These are phyloP conservation scores for Strigamia maritima DNA, from an alignment of 2,888 invertebrate species.

Conservation along the genomic window DNA sequence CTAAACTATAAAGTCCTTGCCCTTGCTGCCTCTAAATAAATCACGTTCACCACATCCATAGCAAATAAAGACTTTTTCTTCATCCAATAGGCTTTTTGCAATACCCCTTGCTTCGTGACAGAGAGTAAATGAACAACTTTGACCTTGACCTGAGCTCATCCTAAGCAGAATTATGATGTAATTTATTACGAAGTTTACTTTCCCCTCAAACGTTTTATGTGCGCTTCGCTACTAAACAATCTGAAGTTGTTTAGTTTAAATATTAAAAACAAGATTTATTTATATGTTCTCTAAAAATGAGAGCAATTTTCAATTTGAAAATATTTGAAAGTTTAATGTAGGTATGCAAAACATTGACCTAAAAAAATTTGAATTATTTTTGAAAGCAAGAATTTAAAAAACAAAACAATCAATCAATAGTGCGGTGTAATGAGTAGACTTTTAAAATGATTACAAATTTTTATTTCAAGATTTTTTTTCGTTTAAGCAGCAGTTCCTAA, in stretches of 20 bases:
- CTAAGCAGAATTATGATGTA: not conserved
- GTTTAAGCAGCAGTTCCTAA: not conserved
- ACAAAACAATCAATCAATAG: not conserved
- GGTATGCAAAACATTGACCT: not conserved
- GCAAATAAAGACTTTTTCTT: not conserved
- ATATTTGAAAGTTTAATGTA: not conserved
- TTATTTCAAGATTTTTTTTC: not conserved
- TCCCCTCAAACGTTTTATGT: not conserved
- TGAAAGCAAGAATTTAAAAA: not conserved
- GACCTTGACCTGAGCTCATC: not conserved
- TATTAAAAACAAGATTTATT: not conserved
- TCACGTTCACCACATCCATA: not conserved
- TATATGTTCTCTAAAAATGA: not conserved
- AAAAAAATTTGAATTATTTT: not conserved
- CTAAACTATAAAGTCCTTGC: not conserved
- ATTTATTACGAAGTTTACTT: not conserved
- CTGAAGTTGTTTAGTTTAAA: not conserved
- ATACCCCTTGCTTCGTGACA: not conserved
- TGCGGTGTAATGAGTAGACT: not conserved
- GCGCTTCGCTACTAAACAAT: not conserved
- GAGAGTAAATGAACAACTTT: not conserved
- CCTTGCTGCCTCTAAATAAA: not conserved
- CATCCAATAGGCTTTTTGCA: not conserved
- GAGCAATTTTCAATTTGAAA: not conserved
- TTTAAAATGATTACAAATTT: not conserved